phyloP scores from a whole-genome alignment of 2,888 invertebrate genomes.

The Platypus cylindrus region DNA sequence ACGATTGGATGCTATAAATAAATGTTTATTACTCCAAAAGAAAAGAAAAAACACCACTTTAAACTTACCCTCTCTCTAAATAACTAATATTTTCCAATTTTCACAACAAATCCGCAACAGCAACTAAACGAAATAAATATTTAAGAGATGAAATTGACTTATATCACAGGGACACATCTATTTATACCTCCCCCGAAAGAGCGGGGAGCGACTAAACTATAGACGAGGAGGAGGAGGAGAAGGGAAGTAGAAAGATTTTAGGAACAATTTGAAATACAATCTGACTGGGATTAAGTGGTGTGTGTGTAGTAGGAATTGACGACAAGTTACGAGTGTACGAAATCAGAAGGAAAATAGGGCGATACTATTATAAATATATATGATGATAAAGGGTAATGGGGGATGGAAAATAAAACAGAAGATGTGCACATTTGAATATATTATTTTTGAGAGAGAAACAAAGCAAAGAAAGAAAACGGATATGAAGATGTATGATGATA shows the following conservation, averaged over 20 bases:
- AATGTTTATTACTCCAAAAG: too few species aligned
- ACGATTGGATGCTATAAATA: too few species aligned
- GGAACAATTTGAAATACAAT: conserved; percentile 4
- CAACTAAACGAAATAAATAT: not conserved
- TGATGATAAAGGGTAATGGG: conserved; percentile 10
- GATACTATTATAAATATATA: conserved; percentile 5
- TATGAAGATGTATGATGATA: too few species aligned
- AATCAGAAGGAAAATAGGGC: conserved; percentile 5
- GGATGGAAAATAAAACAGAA: conserved; percentile 3
- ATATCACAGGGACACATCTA: not conserved
- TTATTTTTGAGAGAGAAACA: not conserved
- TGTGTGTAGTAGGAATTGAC: too few species aligned
- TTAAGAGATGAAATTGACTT: not conserved
- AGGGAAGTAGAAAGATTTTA: not conserved
- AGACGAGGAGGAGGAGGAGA: not conserved
- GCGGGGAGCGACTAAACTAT: too few species aligned
- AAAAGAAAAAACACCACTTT: too few species aligned
- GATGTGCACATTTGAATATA: not conserved
- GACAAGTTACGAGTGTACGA: conserved; percentile 3
- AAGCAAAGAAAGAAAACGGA: too few species aligned
- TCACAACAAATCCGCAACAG: not conserved
- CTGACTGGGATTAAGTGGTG: conserved; percentile 2
- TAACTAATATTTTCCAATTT: not conserved
- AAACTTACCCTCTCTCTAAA: too few species aligned
- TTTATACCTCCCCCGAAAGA: too few species aligned